phyloP scores from a whole-genome alignment of 1,140 invertebrate species.

The Dinoponera quadriceps region DNA sequence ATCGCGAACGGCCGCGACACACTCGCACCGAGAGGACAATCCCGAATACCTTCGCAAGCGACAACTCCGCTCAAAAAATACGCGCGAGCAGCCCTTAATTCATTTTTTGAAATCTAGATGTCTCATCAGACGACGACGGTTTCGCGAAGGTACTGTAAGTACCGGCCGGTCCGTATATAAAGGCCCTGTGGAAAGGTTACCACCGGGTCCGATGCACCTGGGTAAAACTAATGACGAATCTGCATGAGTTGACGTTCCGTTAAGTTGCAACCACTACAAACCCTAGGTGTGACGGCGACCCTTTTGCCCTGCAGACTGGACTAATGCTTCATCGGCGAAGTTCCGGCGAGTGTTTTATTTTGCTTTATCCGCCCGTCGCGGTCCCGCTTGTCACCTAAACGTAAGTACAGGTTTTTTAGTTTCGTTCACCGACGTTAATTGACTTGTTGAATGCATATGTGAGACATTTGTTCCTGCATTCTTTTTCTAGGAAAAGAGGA shows the following conservation, averaged over 20 bases:
- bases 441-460: neutral
- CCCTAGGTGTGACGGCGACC: slow-evolving; percentile 79
- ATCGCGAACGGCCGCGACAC: neutral
- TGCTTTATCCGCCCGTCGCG: too few relatives aligned
- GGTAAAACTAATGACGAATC: slow-evolving; percentile 75
- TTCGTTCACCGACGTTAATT: neutral
- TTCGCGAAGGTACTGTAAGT: slow-evolving; percentile 59
- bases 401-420: too few relatives aligned
- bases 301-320: too few relatives aligned
- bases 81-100: slow-evolving; percentile 21
- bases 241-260: slow-evolving; percentile 67
- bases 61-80: neutral
- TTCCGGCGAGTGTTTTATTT: too few relatives aligned
- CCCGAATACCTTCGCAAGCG: neutral
- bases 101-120: slow-evolving; percentile 59
- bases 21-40: neutral
- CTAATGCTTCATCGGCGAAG: too few relatives aligned
- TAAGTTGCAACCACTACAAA: slow-evolving; percentile 70
- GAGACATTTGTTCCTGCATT: neutral
- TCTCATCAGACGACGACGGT: slow-evolving; percentile 25
- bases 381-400: too few relatives aligned
- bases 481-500: neutral
- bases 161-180: slow-evolving; percentile 68
- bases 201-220: slow-evolving; percentile 77
- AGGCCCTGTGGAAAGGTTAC: rapidly evolving